Evolutionary conservation across 2,113 vertebrate species (phyloP), one percentile per base, ranked within the genome.

Genomic region (Rhipidura dahli): DNA sequence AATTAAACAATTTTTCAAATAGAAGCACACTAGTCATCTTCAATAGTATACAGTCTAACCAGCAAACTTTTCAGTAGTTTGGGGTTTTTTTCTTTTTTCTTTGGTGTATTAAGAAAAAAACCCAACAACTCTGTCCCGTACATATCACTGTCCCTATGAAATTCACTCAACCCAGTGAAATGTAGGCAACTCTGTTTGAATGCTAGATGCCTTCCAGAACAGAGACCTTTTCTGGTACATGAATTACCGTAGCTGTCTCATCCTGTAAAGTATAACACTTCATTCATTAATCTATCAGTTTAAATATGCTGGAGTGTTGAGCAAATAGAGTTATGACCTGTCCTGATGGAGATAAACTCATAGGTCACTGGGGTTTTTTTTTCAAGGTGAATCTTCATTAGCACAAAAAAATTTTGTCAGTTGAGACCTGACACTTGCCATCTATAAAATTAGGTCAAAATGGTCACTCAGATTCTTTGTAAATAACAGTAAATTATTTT

Each of bases 331-430:
- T 14, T 73, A 3, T 82, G 65, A 89, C 23, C 21, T 71, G 69
- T 87, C 75, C 28, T 16, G 42, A 69, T 83, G 70, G 37, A n/a
- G 28, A 65, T 69, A 68, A 90, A 72, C 51, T 22, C 20, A 37
- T 5, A 57, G 39, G 40, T 79, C 31, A 17, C 54, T 91, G 33
- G 16, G 7, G 0, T 1, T 59, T 94, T 69, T 69, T 94, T 87
- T 85, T 7, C 72, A 89, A 72, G 42, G 5, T 19, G 5, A 68
- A 12, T 37, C 71, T 51, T 94, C 83, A 83, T 93, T 96, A 95
- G 76, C 80, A 77, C 49, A 85, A 87, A 82, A 82, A 93, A 94
- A 73, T 82, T 83, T 93, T 83, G 15, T 88, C 76, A 39, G 27
- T 89, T 76, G 71, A 91, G 61, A 72, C 35, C 47, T 79, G 64